Conservation (phyloP, 23 tunicate species). For the Trididemnum miniatum region DNA sequence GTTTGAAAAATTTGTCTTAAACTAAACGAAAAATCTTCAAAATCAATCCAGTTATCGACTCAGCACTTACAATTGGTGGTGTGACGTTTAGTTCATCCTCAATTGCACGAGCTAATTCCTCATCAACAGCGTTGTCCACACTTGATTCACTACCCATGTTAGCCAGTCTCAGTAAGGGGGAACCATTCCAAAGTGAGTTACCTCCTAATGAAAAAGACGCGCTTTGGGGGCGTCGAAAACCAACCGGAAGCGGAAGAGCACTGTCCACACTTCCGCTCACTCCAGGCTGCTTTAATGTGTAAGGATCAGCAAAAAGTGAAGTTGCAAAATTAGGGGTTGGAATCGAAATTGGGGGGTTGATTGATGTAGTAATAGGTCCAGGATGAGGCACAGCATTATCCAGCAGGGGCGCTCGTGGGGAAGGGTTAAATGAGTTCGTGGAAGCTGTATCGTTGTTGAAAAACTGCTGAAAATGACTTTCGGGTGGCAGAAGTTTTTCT, state of each 20-base stretch:
- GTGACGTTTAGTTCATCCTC: conserved; percentile 50
- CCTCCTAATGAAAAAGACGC: conserved; percentile 29
- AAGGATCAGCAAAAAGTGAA: conserved; percentile 36
- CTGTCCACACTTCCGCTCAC: not conserved
- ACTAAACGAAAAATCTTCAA: too few relatives aligned
- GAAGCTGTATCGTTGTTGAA: conserved; percentile 17
- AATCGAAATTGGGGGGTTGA: conserved; percentile 19
- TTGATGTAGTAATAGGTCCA: not conserved
- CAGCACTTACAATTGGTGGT: conserved; percentile 12
- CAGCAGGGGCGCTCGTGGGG: not conserved
- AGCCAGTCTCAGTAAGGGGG: conserved; percentile 9
- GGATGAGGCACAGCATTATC: not conserved
- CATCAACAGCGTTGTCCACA: conserved; percentile 50
- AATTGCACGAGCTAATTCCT: conserved; percentile 62
- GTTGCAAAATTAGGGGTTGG: conserved; percentile 3
- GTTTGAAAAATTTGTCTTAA: too few relatives aligned
- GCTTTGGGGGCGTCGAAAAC: conserved; percentile 61
- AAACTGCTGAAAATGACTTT: conserved; percentile 42
- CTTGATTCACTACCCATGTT: conserved; percentile 17
- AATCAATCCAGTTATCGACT: too few relatives aligned
- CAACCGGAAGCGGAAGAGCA: conserved; percentile 60
- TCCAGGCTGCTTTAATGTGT: not conserved
- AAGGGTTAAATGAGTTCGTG: not conserved
- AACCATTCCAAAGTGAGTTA: not conserved
- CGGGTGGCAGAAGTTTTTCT: conserved; percentile 22